Percentiles rank a stretch among this genome's conserved stretches.
Evolutionary conservation across 2,113 vertebrate species (phyloP).

Genomic region (Datnioides undecimradiatus): DNA sequence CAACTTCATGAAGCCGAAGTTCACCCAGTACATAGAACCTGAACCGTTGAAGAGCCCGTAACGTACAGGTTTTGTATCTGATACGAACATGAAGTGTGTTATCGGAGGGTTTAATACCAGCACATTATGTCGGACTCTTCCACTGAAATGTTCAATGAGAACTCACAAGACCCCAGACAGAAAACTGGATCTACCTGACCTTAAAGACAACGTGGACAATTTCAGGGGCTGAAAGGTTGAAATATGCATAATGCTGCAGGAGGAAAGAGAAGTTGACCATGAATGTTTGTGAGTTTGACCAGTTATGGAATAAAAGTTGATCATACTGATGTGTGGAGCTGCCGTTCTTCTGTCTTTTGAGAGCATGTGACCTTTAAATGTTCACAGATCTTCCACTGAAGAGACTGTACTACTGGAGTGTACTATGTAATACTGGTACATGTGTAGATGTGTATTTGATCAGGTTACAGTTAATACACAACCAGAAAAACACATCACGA

Average conservation of each 20-base stretch:
- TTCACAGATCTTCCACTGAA: too few species aligned
- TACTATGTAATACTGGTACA: too few species aligned
- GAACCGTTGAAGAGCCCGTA: not conserved
- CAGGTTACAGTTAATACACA: too few species aligned
- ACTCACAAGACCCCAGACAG: conserved; percentile 8
- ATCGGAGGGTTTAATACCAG: not conserved
- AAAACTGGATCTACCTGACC: conserved; percentile 66
- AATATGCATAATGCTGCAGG: not conserved
- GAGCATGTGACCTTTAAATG: not conserved
- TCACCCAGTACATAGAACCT: not conserved
- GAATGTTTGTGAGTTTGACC: conserved; percentile 51
- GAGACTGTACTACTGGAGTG: too few species aligned
- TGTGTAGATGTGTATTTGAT: too few species aligned
- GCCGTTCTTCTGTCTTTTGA: not conserved
- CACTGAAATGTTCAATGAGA: not conserved
- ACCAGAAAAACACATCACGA: too few species aligned
- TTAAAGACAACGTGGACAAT: conserved; percentile 4
- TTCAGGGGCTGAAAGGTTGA: conserved; percentile 22
- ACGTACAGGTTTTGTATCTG: not conserved
- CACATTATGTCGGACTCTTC: not conserved
- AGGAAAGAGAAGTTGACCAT: conserved; percentile 11
- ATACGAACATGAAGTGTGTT: not conserved
- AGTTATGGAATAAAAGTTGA: conserved; percentile 69
- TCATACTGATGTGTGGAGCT: not conserved
- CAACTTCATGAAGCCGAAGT: not conserved